Conservation (phyloP, 2,113 vertebrate species). For the Sebastes schlegelii region DNA sequence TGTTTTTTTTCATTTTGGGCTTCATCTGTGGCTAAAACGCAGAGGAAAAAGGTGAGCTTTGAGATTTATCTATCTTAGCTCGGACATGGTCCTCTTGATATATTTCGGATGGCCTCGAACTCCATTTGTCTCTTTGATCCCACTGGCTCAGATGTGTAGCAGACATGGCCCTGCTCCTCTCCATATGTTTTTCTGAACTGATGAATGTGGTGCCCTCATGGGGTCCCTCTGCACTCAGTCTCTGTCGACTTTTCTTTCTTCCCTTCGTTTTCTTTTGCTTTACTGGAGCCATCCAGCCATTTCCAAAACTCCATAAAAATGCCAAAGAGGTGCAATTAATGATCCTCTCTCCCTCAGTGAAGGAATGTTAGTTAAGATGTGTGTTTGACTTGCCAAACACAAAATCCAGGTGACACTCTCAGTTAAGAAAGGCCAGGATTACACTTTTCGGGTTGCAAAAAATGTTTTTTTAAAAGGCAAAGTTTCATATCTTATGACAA, state of each 20-base stretch:
- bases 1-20: neutral
- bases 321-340: constrained; percentile 66
- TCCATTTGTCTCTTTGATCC: constrained; percentile 55
- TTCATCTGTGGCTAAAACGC: neutral
- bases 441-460: neutral
- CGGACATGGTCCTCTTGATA: constrained; percentile 19
- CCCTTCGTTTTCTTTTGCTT: constrained; percentile 11
- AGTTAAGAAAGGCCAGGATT: constrained; percentile 1
- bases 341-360: constrained; percentile 51
- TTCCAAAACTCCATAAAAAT: constrained; percentile 66
- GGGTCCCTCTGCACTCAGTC: constrained; percentile 51
- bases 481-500: neutral
- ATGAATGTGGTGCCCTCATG: constrained; percentile 57
- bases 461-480: neutral
- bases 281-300: constrained; percentile 52
- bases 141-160: constrained; percentile 59
- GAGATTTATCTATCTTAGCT: neutral
- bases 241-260: constrained; percentile 58
- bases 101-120: constrained; percentile 26
- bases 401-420: constrained; percentile 8
- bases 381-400: constrained; percentile 2
- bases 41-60: constrained; percentile 4
- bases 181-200: constrained; percentile 57
- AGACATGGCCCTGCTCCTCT: constrained; percentile 22
- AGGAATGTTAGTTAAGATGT: constrained; percentile 60